Base-by-base conservation (phyloP, 1,140 invertebrate genomes). In the Melitaea cinxia region DNA sequence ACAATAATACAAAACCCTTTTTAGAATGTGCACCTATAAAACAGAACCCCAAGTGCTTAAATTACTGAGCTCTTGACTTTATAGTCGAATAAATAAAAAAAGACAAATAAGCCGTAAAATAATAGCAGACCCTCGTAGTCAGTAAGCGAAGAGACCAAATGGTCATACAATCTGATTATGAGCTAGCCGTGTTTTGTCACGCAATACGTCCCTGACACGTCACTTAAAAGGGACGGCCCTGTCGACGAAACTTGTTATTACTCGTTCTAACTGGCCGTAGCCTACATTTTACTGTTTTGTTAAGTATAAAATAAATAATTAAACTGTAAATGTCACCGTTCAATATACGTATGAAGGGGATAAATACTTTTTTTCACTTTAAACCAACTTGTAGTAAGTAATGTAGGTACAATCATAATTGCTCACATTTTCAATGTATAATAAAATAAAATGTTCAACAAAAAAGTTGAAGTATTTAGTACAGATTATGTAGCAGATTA, bases 221-320 rank as follows among this genome's bases (percentile, higher is more conserved):
- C 56, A 59, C 63, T 59, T 47, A 54, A 42, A 59, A 65, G 55
- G 63, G 47, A 65, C 55, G 35, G 50, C 45, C 21, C 30, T 24
- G 56, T 58, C 52, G 33, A 54, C 55, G 35, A 53, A 30, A 65
- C 49, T 57, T 65, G 50, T 65, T 65, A 65, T 65, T 65, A 58
- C 33, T 65, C 24, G 33, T 57, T 53, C 12, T 47, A 57, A 65
- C 28, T 49, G 21, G 39, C n/a, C 49, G 45, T 65, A 59, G 55
- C 63, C 56, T 53, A 23, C 52, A 45, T 35, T 59, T 65, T 65
- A 65, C 30, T 65, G 54, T 56, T 65, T 65, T 65, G 35, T 65
- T 49, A 59, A 65, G 47, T 54, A 49, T 65, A 15, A 65, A 35
- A 53, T 26, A 35, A 59, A 65, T 58, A 58, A 65, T 58, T 59